Percentiles rank a stretch among this genome's conserved stretches.
Conservation (phyloP, 2,113 vertebrate genomes). For the Pontoporia blainvillei region DNA sequence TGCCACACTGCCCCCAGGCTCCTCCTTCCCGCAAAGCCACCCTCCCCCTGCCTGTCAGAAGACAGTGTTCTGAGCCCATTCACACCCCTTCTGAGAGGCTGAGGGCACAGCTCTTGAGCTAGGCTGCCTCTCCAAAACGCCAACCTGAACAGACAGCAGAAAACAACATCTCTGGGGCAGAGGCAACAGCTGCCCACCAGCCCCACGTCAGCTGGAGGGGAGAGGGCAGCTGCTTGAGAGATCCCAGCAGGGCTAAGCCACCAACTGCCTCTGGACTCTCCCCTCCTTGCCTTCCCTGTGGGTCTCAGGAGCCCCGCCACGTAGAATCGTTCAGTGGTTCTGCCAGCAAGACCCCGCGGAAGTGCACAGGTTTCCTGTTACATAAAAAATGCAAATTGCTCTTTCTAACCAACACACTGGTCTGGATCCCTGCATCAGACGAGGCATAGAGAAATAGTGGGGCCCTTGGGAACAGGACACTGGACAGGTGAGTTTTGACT, state of each 20-base stretch:
- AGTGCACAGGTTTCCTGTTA: conserved; percentile 12
- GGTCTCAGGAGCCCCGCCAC: neutral
- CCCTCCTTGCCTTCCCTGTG: neutral
- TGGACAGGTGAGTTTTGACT: neutral
- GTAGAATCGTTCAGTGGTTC: neutral
- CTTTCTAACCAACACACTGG: neutral
- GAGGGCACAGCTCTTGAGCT: neutral
- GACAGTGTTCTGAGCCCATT: neutral
- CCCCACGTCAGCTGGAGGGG: neutral
- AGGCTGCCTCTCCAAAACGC: neutral
- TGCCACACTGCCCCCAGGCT: neutral
- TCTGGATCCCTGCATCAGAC: neutral
- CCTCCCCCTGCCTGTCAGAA: neutral
- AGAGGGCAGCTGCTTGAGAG: neutral
- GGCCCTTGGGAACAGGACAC: neutral
- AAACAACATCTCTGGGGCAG: neutral
- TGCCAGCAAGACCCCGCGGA: neutral
- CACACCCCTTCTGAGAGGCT: neutral
- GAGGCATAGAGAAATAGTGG: neutral
- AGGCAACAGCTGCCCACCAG: neutral
- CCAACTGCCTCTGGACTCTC: neutral
- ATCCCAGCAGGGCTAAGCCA: neutral
- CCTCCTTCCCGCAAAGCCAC: neutral
- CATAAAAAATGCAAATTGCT: conserved; percentile 9
- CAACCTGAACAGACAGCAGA: neutral